Percentiles rank a stretch among this genome's conserved stretches.
Conservation (phyloP, 2,888 invertebrate species). For the Philhelius pedissequus region DNA sequence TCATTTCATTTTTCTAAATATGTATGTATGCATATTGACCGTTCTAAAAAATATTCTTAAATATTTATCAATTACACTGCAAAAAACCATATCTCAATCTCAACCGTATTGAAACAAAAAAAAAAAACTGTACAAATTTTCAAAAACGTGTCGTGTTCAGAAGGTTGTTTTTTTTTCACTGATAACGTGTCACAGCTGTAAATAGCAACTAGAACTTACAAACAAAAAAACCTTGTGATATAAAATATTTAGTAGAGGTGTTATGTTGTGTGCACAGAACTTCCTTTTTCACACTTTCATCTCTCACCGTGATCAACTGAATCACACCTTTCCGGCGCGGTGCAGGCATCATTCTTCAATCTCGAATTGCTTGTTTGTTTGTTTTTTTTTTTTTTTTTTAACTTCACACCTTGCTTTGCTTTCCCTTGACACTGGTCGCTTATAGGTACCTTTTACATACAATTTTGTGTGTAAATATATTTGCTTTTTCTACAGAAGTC, state of each 20-base stretch:
- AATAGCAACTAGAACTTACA: conserved; percentile 21
- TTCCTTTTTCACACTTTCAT: conserved; percentile 71
- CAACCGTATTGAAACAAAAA: background rate
- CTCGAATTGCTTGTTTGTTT: conserved; percentile 43
- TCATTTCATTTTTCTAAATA: no score
- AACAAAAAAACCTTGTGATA: conserved; percentile 21
- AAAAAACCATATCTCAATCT: background rate
- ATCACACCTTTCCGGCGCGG: conserved; percentile 62
- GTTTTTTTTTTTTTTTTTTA: conserved; percentile 13
- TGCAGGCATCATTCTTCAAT: conserved; percentile 38
- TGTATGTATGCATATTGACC: no score
- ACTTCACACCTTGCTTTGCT: conserved; percentile 50
- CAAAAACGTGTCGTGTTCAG: conserved; percentile 22
- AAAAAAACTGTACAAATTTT: background rate
- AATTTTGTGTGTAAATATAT: background rate
- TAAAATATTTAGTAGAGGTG: conserved; percentile 37
- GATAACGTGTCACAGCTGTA: conserved; percentile 61
- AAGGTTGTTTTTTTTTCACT: conserved; percentile 12
- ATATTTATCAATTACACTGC: background rate
- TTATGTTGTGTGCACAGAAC: conserved; percentile 63
- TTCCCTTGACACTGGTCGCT: conserved; percentile 58
- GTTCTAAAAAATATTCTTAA: background rate
- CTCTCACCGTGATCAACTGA: conserved; percentile 44
- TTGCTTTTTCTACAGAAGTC: conserved; percentile 41
- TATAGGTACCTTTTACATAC: background rate